Base-by-base conservation (phyloP, 2,888 invertebrate species). In the Teleiodes luculella region DNA sequence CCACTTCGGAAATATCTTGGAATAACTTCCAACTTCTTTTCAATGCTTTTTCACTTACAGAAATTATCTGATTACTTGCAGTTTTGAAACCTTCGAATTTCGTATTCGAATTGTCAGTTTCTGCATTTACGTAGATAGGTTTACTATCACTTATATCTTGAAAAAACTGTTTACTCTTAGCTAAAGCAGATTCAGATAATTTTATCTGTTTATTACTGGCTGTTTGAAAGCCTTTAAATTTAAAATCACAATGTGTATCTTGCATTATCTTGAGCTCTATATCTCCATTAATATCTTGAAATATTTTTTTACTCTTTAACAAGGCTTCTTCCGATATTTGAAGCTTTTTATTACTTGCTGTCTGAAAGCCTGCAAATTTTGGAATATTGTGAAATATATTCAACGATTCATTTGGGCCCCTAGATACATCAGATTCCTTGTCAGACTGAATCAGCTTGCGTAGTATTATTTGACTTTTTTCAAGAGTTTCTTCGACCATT, bases 181-280 rank as follows among this genome's bases (percentile, higher is more conserved):
- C 52, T 36, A 64, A 30, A 16, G 74, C 63, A 46, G 64, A 55
- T 37, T 70, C 63, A 7, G 75, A 76, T 43, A 80, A 61, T 20
- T 51, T 41, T 33, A 79, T 67, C 31, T 58, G 55, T 62, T 74
- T 77, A 13, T 79, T 78, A 60, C 64, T 76, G 13, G 80, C 80
- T 11, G 80, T 85, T 66, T 73, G 66, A 56, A 83, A 80, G 16
- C 74, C 73, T 49, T 56, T 7, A 30, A 64, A 58, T 7, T 47
- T 20, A 24, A 24, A 24, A 20, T 35, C 33, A 33, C 13, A 8
- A 3, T 35, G 4, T 31, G 46, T 30, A 47, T n/a, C n/a, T n/a
- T n/a, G n/a, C n/a, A n/a, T n/a, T n/a, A n/a, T n/a, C n/a, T n/a
- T 33, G 3, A 11, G 16, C 3, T 47, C 18, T 16, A 30, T 7